Percentiles rank a stretch among this genome's conserved stretches.
Conservation (phyloP, 2,113 vertebrate genomes). For the Psittacara wagleri region DNA sequence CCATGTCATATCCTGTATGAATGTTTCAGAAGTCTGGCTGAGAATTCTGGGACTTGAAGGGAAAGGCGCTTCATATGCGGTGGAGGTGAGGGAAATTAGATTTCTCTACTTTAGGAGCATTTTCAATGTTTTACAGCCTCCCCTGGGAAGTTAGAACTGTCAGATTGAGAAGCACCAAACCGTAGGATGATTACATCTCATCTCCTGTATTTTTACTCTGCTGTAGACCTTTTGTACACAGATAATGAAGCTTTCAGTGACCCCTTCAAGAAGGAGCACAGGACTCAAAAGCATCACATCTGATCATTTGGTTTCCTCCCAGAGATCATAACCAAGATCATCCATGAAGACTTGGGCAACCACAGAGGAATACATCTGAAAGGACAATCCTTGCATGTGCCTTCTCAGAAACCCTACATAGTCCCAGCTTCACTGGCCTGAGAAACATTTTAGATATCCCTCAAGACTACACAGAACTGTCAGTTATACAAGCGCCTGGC, state of each 20-base stretch:
- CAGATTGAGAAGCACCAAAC: neutral
- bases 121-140: neutral
- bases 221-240: neutral
- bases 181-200: neutral
- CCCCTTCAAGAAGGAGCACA: neutral
- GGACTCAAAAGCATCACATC: neutral
- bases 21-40: neutral
- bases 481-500: neutral
- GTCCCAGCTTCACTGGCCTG: neutral
- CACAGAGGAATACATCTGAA: neutral
- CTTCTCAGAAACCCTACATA: neutral
- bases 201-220: neutral
- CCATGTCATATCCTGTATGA: neutral
- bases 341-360: neutral
- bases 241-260: neutral
- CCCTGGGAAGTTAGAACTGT: neutral
- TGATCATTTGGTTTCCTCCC: neutral
- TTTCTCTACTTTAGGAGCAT: neutral
- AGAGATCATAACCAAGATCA: neutral
- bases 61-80: neutral
- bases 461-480: neutral
- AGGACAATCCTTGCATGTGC: neutral
- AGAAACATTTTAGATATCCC: neutral
- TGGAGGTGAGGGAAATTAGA: neutral
- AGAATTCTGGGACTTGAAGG: neutral